Evolutionary conservation across 2,888 invertebrate genomes (phyloP).

Genomic region (Drosophila fulvimacula): DNA sequence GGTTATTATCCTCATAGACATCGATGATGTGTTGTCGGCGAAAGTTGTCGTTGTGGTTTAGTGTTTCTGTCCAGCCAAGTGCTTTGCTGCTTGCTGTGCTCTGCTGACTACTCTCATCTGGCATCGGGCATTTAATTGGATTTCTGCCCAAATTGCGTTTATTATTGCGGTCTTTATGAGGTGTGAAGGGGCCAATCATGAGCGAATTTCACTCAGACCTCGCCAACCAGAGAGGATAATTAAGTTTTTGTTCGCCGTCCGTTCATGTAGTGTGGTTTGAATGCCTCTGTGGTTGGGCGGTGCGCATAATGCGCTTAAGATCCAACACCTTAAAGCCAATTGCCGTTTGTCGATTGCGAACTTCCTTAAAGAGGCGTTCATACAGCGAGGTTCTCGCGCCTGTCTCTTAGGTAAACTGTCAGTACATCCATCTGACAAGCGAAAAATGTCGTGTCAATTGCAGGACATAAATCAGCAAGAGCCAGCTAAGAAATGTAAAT

Average conservation of each 20-base stretch:
- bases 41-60: constrained; percentile 61
- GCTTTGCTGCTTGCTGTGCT: constrained; percentile 27
- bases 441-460: constrained; percentile 73
- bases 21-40: constrained; percentile 69
- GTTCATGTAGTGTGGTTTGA: constrained; percentile 9
- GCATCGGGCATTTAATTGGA: constrained; percentile 72
- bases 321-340: constrained; percentile 29
- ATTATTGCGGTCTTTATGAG: constrained; percentile 76
- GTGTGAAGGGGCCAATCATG: constrained; percentile 74
- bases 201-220: constrained; percentile 19
- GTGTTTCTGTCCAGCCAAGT: constrained; percentile 31
- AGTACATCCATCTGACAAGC: constrained; percentile 62
- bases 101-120: constrained; percentile 27
- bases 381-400: no score
- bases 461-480: constrained; percentile 63
- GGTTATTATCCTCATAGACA: constrained; percentile 70
- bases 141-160: constrained; percentile 79
- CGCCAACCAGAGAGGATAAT: constrained; percentile 64
- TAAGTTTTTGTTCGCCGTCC: constrained; percentile 60
- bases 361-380: constrained; percentile 33
- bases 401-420: constrained; percentile 40
- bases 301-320: constrained; percentile 26
- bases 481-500: constrained; percentile 60
- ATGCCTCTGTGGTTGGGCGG: constrained; percentile 27
- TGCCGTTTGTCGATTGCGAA: constrained; percentile 9